Evolutionary conservation across 2,888 invertebrate genomes (phyloP).

Genomic region (Phortica magna): DNA sequence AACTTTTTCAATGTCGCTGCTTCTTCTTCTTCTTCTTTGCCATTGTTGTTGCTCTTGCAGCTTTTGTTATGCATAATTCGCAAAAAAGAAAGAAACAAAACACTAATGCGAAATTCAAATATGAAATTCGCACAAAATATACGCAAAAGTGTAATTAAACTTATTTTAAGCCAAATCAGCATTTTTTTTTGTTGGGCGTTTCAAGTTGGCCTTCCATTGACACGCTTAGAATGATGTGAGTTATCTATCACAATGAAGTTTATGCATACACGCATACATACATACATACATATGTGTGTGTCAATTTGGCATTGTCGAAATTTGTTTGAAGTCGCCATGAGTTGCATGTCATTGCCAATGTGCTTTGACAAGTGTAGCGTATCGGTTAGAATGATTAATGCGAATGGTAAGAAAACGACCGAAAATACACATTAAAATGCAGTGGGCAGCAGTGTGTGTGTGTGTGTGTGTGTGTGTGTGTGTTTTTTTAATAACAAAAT

Average conservation of each 20-base stretch:
- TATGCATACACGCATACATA: too few species aligned
- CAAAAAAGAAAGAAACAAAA: conserved; percentile 32
- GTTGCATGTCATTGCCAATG: too few species aligned
- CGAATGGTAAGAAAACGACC: not conserved
- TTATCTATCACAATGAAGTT: not conserved
- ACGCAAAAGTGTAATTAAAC: not conserved
- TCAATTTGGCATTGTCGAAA: too few species aligned
- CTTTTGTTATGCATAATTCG: not conserved
- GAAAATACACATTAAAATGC: not conserved
- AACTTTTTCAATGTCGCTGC: conserved; percentile 36
- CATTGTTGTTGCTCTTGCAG: conserved; percentile 20
- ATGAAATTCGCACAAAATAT: not conserved
- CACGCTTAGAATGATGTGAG: not conserved
- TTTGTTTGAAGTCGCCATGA: too few species aligned
- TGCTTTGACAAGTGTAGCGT: too few species aligned
- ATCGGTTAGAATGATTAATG: not conserved
- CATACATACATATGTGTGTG: too few species aligned
- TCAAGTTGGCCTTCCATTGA: not conserved
- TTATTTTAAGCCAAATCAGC: not conserved
- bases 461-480: not conserved
- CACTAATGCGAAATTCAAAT: conserved; percentile 42
- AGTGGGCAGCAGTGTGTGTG: not conserved
- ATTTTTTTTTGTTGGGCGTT: not conserved
- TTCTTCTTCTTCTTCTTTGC: conserved; percentile 31
- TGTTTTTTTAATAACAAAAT: not conserved